Base-by-base conservation (phyloP, 2,888 invertebrate species). In the Philopedon plagiatum region DNA sequence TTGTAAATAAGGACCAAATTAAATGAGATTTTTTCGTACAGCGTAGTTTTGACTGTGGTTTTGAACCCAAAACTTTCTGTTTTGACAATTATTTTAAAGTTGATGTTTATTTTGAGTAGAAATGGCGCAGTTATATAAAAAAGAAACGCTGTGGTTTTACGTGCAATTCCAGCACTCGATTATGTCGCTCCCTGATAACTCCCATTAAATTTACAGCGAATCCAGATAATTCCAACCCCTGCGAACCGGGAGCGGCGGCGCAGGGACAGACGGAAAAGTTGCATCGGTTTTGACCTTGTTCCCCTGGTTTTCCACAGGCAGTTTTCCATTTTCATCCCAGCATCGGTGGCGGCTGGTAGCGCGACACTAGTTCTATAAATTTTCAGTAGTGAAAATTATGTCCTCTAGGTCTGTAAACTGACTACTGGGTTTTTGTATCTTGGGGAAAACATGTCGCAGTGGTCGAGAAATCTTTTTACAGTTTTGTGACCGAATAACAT, bases 201-300 rank as follows among this genome's bases (percentile, higher is more conserved):
- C 13, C 41, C 58, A 39, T 41, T 37, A 37, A 57, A 37, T 41
- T 58, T 58, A 41, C 58, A 58, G 13, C 39, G 15, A 26, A 23
- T 58, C 56, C 56, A 41, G 54, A 56, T 5, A 32, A 44, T 41
- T 65, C 54, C 39, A 26, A 23, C 21, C 41, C 29, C 29, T 41
- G 58, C 58, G 13, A 15, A 21, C 7, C 21, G 15, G 41, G 58
- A 41, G 19, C 9, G 34, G 63, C n/a, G n/a, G 29, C 41, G 61
- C 15, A 64, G 44, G 49, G 65, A 15, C 18, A 34, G 15, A 32
- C 49, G 54, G 23, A 58, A 61, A 54, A 73, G 58, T 57, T 76
- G 73, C 77, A 76, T 73, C 76, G 56, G 71, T 62, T 64, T 68
- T 74, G 72, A 74, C 74, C 74, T 74, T 74, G 74, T 61, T 60